These are phyloP conservation scores for Cliona cf. orientalis DNA, from an alignment of 37 sponge, comb jelly and placozoan genomes.

Conservation along the genomic window DNA sequence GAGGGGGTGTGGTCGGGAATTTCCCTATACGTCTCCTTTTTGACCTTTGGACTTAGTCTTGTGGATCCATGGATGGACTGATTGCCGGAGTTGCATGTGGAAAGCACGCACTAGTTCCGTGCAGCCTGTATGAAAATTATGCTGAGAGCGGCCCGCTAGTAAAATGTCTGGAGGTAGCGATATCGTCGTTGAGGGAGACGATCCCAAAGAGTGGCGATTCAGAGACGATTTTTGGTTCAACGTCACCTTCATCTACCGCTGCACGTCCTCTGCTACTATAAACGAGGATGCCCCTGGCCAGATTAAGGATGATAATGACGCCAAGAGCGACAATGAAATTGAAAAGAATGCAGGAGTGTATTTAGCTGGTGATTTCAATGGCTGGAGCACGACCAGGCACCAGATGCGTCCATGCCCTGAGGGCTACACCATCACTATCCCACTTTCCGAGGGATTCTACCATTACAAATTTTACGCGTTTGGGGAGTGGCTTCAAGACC, in stretches of 20 bases:
- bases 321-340: neutral
- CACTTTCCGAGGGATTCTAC: slow-evolving; percentile 81
- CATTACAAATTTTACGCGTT: slow-evolving; percentile 77
- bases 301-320: neutral
- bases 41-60: no score
- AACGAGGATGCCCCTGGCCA: neutral
- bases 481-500: slow-evolving; percentile 55
- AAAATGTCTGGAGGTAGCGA: neutral
- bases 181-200: neutral
- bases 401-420: slow-evolving; percentile 60
- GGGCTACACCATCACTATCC: slow-evolving; percentile 63
- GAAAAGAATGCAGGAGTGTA: slow-evolving; percentile 21
- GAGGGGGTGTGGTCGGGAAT: no score
- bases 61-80: no score
- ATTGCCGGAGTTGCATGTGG: no score
- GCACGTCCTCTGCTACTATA: neutral
- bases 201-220: slow-evolving; percentile 10
- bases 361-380: slow-evolving; percentile 85
- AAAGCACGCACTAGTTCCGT: no score
- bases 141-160: no score
- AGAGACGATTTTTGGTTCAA: slow-evolving; percentile 86
- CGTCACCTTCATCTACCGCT: slow-evolving; percentile 78
- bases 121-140: no score
- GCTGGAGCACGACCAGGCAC: slow-evolving; percentile 59
- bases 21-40: no score